phyloP scores from a whole-genome alignment of 1,140 invertebrate species.

The Formica selysi region DNA sequence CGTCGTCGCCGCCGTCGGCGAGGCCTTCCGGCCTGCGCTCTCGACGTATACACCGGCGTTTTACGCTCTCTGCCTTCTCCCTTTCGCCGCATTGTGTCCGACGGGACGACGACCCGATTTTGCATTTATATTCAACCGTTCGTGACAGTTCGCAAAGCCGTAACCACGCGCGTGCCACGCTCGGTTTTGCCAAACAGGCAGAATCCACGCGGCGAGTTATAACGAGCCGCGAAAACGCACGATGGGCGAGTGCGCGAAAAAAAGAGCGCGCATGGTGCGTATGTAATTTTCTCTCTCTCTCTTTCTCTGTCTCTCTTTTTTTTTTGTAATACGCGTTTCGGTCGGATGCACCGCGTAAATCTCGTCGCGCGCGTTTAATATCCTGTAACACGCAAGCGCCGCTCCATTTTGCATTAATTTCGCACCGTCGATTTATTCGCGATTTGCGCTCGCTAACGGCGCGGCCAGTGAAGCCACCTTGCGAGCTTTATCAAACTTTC shows the following conservation, averaged over 20 bases:
- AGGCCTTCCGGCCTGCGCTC: slow-evolving; percentile 19
- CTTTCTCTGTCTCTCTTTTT: not conserved
- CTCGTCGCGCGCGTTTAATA: slow-evolving; percentile 50
- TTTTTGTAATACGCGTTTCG: slow-evolving; percentile 44
- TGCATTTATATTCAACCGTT: slow-evolving; percentile 59
- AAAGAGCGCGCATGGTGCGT: not conserved
- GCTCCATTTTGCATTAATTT: slow-evolving; percentile 61
- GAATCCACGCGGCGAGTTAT: not conserved
- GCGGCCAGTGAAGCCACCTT: slow-evolving; percentile 26
- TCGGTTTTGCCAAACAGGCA: slow-evolving; percentile 29
- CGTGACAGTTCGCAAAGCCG: slow-evolving; percentile 49
- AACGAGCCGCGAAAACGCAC: slow-evolving; percentile 15
- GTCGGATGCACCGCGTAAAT: slow-evolving; percentile 49
- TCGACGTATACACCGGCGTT: slow-evolving; percentile 10
- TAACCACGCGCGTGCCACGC: slow-evolving; percentile 20
- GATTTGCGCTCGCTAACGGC: slow-evolving; percentile 54
- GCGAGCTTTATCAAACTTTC: slow-evolving; percentile 57
- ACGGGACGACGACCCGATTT: slow-evolving; percentile 58
- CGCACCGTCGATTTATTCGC: slow-evolving; percentile 57
- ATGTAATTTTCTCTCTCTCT: not conserved
- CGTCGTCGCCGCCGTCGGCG: not conserved
- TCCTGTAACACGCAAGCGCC: slow-evolving; percentile 42
- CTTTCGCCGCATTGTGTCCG: slow-evolving; percentile 45
- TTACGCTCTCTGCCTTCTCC: slow-evolving; percentile 48
- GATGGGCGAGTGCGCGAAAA: not conserved